A percentile compares a stretch with the other conserved stretches of the same genome.
phyloP scores from a whole-genome alignment of 2,113 vertebrate genomes.

The Hyperopisus bebe region DNA sequence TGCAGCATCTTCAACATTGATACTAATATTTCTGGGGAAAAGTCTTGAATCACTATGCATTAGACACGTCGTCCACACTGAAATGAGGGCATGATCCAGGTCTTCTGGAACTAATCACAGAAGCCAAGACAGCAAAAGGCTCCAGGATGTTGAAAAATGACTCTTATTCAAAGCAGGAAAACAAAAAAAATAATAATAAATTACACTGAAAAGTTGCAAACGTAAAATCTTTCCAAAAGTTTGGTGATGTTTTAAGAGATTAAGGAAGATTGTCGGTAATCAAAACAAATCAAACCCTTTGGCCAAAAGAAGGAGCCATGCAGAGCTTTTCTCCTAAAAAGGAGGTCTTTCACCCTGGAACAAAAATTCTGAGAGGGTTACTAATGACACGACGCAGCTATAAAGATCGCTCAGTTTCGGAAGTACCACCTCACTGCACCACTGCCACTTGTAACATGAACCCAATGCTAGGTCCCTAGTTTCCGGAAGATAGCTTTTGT shows the following conservation, averaged over 20 bases:
- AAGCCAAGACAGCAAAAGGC: neutral
- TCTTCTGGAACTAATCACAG: conserved; percentile 12
- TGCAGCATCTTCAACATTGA: neutral
- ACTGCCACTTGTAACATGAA: neutral
- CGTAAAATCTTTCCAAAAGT: neutral
- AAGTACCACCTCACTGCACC: neutral
- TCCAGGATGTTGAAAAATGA: conserved; percentile 1
- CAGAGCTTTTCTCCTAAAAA: neutral
- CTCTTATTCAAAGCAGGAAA: conserved; percentile 2
- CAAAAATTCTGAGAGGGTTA: neutral
- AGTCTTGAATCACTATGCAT: neutral
- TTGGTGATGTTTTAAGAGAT: neutral
- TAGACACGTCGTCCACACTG: neutral
- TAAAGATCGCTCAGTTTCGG: no score
- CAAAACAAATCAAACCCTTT: neutral
- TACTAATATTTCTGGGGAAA: neutral
- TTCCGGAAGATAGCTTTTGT: neutral
- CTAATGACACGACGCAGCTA: neutral
- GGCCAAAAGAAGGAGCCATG: neutral
- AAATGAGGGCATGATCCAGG: neutral
- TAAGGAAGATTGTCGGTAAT: neutral
- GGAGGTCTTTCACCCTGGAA: neutral
- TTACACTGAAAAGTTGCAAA: neutral
- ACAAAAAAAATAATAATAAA: neutral
- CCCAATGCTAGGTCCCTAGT: neutral